Base-by-base conservation (phyloP, 2,797 vertebrate genomes). In the Molossus alvarezi region DNA sequence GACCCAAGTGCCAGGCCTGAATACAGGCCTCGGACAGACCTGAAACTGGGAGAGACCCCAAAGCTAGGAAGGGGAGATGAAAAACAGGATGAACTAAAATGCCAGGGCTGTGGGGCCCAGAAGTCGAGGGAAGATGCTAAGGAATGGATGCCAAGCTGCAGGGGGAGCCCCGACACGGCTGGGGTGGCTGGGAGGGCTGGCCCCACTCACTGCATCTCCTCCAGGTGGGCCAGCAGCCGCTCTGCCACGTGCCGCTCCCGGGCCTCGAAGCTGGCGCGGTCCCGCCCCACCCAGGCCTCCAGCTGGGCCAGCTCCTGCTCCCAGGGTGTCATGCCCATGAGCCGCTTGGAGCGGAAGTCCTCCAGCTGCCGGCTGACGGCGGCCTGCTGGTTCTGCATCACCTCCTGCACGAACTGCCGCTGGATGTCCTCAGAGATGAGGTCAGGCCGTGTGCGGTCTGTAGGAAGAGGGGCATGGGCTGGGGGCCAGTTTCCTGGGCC, bases 261-360 rank as follows among this genome's bases (percentile, higher is more conserved):
- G 98, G 99, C 99, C 76, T 99, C 99, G 4, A 86, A 98, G 29
- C 98, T 98, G 95, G 99, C 62, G 10, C 98, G 98, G 96, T 99
- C 99, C 0, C 99, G 99, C 55, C 98, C 98, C 41, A 98, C 98
- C 98, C 99, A 99, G 79, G 53, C 98, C 97, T 99, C 99, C 96
- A 99, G 98, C 53, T 99, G 99, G 0, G 55, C 6, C 89, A 99
- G 98, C 89, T 99, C 99, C 0, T 91, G 96, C 96, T 99, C 99
- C 29, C 98, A 99, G 2, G 98, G 99, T 0, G 99, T 99, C 99
- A 99, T 99, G 92, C 99, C 99, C 99, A 99, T 99, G 98, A 99
- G 99, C 97, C 99, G 98, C 98, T 99, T 99, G 87, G 99, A 98
- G 99, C 99, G 99, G 98, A 99, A 99, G 97, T 99, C 99, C 0